Percentiles rank a stretch among this genome's conserved stretches.
These are phyloP conservation scores for Yasuhikotakia modesta DNA, from an alignment of 2,797 vertebrate species.

Conservation along the genomic window DNA sequence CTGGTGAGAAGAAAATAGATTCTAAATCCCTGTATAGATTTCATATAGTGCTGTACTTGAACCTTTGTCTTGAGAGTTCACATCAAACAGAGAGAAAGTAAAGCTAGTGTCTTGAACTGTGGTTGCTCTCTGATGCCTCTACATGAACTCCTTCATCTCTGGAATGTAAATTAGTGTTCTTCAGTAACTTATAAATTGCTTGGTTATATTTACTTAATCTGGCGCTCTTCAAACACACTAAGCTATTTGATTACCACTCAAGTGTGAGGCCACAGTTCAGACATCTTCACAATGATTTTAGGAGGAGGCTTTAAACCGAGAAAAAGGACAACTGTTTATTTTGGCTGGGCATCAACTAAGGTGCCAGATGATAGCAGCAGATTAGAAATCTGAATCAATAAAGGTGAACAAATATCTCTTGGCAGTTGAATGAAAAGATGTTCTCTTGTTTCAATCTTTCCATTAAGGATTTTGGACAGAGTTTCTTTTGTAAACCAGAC, in stretches of 20 bases:
- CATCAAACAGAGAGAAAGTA: conserved; percentile 11
- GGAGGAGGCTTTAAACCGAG: neutral
- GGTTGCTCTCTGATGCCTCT: conserved; percentile 15
- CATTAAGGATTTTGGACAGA: conserved; percentile 1
- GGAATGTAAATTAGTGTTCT: conserved; percentile 53
- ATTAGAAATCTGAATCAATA: conserved; percentile 42
- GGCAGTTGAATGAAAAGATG: neutral
- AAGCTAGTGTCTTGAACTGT: conserved; percentile 26
- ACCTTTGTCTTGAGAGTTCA: conserved; percentile 21
- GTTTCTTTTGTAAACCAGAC: conserved; percentile 2
- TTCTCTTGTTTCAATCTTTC: neutral
- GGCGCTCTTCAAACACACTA: conserved; percentile 34
- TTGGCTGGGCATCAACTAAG: neutral
- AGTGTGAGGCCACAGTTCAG: conserved; percentile 25
- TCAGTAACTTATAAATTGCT: no score
- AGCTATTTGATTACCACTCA: conserved; percentile 47
- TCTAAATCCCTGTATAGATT: conserved; percentile 2
- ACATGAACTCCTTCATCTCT: conserved; percentile 40
- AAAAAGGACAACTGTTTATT: conserved; percentile 21
- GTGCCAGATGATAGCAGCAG: conserved; percentile 9
- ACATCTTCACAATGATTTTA: conserved; percentile 11
- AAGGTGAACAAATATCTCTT: conserved; percentile 21
- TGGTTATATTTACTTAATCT: conserved; percentile 51
- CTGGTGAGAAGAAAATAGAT: neutral
- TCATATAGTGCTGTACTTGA: conserved; percentile 3